Base-by-base conservation (phyloP, 2,797 vertebrate species). In the Takifugu ocellatus region DNA sequence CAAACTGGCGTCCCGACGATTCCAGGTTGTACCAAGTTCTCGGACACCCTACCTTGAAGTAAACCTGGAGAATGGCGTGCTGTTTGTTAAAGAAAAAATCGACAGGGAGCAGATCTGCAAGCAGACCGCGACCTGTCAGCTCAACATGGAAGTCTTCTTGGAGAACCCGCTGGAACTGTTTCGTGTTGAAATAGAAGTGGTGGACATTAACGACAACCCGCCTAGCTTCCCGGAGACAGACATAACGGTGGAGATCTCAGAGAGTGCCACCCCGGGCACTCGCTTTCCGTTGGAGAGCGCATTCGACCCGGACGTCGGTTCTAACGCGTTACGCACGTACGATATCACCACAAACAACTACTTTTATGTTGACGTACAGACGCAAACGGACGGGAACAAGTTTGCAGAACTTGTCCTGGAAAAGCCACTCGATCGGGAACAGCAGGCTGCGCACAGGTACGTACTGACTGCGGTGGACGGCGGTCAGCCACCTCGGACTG, bases 131-230 rank as follows among this genome's bases (percentile, higher is more conserved):
- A 92, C 85, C 73, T 99, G 97, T 70, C 93, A 96, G 68, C 93
- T 99, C 69, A 94, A 96, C 84, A 92, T 99, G 67, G 97, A 99
- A 85, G 95, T 98, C 68, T 98, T 99, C 74, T 59, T 99, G 84
- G 96, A 99, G 84, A 94, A 95, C 82, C 97, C 97, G 0, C 83
- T 98, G 14, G 95, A 98, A 86, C 93, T 99, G 50, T 98, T 98
- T 76, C 93, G 94, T 33, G 94, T 99, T 49, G 96, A 99, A 75
- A 94, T 97, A n/a, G 97, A 99, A 65, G 93, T 99, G 75, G 89
- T 96, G 87, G 97, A 99, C 91, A 96, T 99, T 59, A 98, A 99
- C 64, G 97, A 99, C 90, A 97, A 98, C 75, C 92, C 97, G 0
- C 97, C 97, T 27, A 87, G 90, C 78, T 99, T 98, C 78, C 95